phyloP scores from a whole-genome alignment of 35 echinoderm and acorn worm genomes.

The Apostichopus japonicus region DNA sequence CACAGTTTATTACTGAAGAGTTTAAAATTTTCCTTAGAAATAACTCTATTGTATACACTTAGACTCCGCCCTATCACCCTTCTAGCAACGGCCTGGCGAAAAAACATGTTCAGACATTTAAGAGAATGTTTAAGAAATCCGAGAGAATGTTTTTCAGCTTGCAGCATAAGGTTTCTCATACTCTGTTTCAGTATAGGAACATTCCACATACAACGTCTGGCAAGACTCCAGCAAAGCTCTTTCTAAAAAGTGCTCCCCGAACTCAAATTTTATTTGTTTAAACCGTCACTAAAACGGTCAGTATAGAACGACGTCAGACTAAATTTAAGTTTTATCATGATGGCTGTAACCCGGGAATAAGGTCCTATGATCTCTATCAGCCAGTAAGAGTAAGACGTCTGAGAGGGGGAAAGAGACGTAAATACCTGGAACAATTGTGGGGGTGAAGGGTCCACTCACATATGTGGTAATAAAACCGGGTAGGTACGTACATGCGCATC shows the following conservation, averaged over 20 bases:
- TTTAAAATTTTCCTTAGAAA: too few relatives aligned
- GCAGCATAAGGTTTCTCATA: background rate
- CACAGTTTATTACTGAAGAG: background rate
- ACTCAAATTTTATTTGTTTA: background rate
- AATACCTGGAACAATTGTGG: slow-evolving; percentile 1
- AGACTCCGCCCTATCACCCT: background rate
- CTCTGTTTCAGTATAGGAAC: background rate
- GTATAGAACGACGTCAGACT: background rate
- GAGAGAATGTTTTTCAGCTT: background rate
- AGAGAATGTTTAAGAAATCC: background rate
- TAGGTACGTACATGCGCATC: background rate
- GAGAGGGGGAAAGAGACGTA: slow-evolving; percentile 19
- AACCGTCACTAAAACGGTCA: background rate
- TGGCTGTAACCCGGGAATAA: background rate
- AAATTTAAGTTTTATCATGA: background rate
- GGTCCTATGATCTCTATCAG: slow-evolving; percentile 18
- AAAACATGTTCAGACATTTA: background rate
- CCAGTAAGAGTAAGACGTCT: background rate
- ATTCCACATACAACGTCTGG: background rate
- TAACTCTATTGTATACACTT: background rate
- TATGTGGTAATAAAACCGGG: slow-evolving; percentile 1
- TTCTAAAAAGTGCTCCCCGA: background rate
- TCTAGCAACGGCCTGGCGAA: background rate
- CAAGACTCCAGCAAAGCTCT: slow-evolving; percentile 3
- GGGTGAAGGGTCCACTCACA: slow-evolving; percentile 23